phyloP scores from a whole-genome alignment of 2,888 invertebrate genomes.

The Prosopocoilus inquinatus region DNA sequence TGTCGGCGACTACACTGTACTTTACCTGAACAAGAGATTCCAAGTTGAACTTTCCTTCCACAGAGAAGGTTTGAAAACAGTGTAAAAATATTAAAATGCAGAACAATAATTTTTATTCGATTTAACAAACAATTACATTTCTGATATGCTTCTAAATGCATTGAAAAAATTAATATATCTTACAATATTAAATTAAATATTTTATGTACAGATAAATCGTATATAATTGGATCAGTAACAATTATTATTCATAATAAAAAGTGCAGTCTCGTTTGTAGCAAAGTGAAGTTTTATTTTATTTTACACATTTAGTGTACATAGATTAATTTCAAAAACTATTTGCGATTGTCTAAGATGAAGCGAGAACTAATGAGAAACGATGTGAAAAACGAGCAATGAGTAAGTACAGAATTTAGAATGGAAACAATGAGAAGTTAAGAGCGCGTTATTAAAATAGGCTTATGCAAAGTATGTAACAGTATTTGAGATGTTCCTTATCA shows the following conservation, averaged over 20 bases:
- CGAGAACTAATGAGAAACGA: not conserved
- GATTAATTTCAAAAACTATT: not conserved
- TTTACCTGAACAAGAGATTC: not conserved
- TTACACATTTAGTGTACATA: not conserved
- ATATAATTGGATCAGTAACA: not conserved
- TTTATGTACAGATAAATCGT: conserved; percentile 10
- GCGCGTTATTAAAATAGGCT: not conserved
- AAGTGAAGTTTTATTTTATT: conserved; percentile 2
- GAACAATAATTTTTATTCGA: conserved; percentile 44
- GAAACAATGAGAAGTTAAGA: not conserved
- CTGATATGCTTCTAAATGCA: conserved; percentile 42
- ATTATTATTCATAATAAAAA: conserved; percentile 5
- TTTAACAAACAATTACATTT: conserved; percentile 46
- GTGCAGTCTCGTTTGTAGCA: conserved; percentile 18
- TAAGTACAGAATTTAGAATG: not conserved
- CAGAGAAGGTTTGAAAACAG: not conserved
- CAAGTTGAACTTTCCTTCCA: no score
- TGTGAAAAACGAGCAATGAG: not conserved
- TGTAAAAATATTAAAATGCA: conserved; percentile 20
- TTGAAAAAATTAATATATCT: conserved; percentile 26
- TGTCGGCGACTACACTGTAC: not conserved
- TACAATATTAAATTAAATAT: conserved; percentile 13
- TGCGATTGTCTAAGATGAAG: conserved; percentile 4
- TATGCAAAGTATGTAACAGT: not conserved
- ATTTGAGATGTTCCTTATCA: no score